Percentiles rank a stretch among this genome's conserved stretches.
Conservation (phyloP, 2,888 invertebrate genomes). For the Leucania comma region DNA sequence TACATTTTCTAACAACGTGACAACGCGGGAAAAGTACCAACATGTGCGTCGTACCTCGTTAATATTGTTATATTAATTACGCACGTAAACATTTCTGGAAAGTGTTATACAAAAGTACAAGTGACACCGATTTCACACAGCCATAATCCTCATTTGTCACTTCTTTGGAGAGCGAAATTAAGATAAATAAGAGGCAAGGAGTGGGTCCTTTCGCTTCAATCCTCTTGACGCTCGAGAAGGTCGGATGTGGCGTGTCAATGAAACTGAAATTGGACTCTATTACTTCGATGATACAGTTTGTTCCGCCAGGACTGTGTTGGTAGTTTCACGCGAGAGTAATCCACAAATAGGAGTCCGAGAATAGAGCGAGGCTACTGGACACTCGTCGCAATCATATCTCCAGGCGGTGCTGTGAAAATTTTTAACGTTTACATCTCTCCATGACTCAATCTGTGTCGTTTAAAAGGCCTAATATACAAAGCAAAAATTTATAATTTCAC, state of each 20-base stretch:
- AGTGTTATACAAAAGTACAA: constrained; percentile 71
- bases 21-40: constrained; percentile 48
- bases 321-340: constrained; percentile 85
- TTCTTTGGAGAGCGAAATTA: constrained; percentile 86
- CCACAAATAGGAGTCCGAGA: constrained; percentile 90
- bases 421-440: constrained; percentile 68
- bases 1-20: constrained; percentile 57
- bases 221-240: constrained; percentile 72
- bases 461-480: constrained; percentile 23
- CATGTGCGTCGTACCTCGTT: constrained; percentile 47
- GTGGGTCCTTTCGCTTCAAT: constrained; percentile 85
- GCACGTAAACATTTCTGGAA: constrained; percentile 67
- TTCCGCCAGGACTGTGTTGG: constrained; percentile 73
- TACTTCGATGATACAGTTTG: constrained; percentile 75
- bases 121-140: constrained; percentile 78
- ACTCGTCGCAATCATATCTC: constrained; percentile 85
- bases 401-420: constrained; percentile 78
- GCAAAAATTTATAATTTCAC: neutral
- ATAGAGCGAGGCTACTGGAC: constrained; percentile 90
- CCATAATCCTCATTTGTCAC: constrained; percentile 85
- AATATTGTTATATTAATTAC: constrained; percentile 64
- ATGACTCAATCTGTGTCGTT: constrained; percentile 60
- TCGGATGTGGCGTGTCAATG: constrained; percentile 64
- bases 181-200: constrained; percentile 88
- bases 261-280: constrained; percentile 76